Evolutionary conservation across 2,888 invertebrate species (phyloP).

Genomic region (Reticulitermes lucifugus): DNA sequence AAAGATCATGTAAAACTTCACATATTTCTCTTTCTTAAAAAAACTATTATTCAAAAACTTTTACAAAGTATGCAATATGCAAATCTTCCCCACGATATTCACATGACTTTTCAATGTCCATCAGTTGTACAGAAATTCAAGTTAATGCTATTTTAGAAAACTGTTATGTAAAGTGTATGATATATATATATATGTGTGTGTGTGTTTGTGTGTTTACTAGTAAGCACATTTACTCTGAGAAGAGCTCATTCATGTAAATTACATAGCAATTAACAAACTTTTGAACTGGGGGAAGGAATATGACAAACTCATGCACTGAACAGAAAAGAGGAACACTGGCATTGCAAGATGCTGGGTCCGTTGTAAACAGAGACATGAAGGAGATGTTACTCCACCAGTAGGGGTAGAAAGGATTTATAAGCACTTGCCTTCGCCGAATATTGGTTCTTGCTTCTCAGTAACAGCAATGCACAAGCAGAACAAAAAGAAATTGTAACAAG

Average conservation of each 20-base stretch:
- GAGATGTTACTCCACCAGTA: not conserved
- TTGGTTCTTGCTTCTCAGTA: constrained; percentile 42
- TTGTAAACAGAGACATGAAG: constrained; percentile 1
- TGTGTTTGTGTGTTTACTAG: too few relatives aligned
- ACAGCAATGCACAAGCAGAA: constrained; percentile 26
- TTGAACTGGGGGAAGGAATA: not conserved
- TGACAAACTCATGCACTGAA: constrained; percentile 10
- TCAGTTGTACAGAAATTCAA: not conserved
- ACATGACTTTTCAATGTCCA: not conserved
- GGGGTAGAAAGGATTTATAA: not conserved
- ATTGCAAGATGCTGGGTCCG: constrained; percentile 11
- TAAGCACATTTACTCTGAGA: not conserved
- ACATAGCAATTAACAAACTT: constrained; percentile 15
- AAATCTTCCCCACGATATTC: not conserved
- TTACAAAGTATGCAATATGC: not conserved
- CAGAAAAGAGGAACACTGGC: constrained; percentile 5
- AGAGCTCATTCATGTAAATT: not conserved
- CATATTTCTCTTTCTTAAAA: not conserved
- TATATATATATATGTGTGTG: not conserved
- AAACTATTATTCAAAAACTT: not conserved
- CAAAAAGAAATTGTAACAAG: constrained; percentile 7
- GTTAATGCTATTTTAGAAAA: not conserved
- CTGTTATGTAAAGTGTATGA: not conserved
- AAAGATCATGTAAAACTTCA: not conserved
- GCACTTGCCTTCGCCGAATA: constrained; percentile 47